Base-by-base conservation (phyloP, 1,140 invertebrate species). In the Orussus abietinus region DNA sequence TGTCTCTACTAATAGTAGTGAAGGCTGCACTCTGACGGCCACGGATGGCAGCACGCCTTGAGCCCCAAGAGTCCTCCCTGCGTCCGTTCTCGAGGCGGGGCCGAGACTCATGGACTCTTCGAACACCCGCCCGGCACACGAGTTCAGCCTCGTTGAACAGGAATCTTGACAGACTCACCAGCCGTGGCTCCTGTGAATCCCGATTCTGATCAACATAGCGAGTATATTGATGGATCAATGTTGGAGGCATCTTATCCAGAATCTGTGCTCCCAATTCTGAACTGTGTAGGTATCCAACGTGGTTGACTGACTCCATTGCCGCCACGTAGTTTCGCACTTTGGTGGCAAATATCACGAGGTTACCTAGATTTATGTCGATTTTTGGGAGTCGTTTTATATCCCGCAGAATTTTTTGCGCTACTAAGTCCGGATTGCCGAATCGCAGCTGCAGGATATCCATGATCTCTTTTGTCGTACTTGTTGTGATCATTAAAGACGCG, bases 321-420 rank as follows among this genome's bases (percentile, higher is more conserved):
- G 36, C 26, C 2, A 53, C 43, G 10, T 37, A 39, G 20, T 47
- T 51, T 28, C 42, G 41, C 18, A 55, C 28, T 20, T 26, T 51
- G 11, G 40, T 49, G 12, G 52, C 45, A 9, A 49, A 42, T 0
- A 10, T 35, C 6, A 43, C 22, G 3, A 53, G 11, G 29, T 45
- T 30, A 11, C n/a, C 25, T 15, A 35, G 26, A 13, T 22, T 7
- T 1, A 29, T 18, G 22, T 32, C 21, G 2, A 47, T 30, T 18
- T 25, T 13, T 3, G 44, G 41, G 9, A 51, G 19, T 9, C 21
- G 12, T 29, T 35, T 36, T n/a, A 46, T 25, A 14, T 43, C 40
- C 19, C 19, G 12, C 0, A 39, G 9, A 7, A 45, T 36, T 2
- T 11, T 21, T 12, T 37, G 14, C 14, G 37, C 11, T 7, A 45